phyloP scores from a whole-genome alignment of 2,888 invertebrate species.

The Nematopogon swammerdamellus region DNA sequence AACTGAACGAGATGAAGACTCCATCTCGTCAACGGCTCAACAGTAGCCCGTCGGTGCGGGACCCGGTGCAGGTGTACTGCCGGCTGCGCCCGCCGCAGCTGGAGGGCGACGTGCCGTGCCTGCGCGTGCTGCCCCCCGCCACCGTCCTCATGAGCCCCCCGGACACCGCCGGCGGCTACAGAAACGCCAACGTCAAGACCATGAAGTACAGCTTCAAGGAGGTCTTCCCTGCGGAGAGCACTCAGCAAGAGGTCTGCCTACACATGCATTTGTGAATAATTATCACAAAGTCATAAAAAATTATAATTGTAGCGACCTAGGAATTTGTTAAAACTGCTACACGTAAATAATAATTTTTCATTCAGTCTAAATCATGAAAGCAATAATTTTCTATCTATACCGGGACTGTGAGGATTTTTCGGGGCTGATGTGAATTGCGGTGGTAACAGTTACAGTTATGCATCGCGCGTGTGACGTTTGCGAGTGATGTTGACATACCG shows the following conservation, averaged over 20 bases:
- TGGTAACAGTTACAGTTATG: too few species aligned
- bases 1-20: slow-evolving; percentile 41
- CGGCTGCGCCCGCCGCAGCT: slow-evolving; percentile 76
- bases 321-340: too few species aligned
- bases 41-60: slow-evolving; percentile 41
- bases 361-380: background rate
- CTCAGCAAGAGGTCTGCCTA: slow-evolving; percentile 74
- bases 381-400: too few species aligned
- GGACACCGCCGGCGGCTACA: slow-evolving; percentile 57
- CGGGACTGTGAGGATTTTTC: too few species aligned
- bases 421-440: too few species aligned
- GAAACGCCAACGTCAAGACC: slow-evolving; percentile 60
- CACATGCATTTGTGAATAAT: too few species aligned
- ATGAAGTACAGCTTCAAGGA: slow-evolving; percentile 77
- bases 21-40: slow-evolving; percentile 45
- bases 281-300: too few species aligned
- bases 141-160: slow-evolving; percentile 66
- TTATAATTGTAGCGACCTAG: too few species aligned
- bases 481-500: too few species aligned
- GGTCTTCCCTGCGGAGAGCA: slow-evolving; percentile 77
- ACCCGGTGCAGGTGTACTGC: slow-evolving; percentile 88
- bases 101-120: slow-evolving; percentile 62
- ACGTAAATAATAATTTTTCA: slow-evolving; percentile 1
- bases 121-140: slow-evolving; percentile 67
- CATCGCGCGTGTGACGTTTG: too few species aligned